Percentiles rank a stretch among this genome's conserved stretches.
Evolutionary conservation across 1,140 invertebrate genomes (phyloP).

Genomic region (Drosophila baimaii): DNA sequence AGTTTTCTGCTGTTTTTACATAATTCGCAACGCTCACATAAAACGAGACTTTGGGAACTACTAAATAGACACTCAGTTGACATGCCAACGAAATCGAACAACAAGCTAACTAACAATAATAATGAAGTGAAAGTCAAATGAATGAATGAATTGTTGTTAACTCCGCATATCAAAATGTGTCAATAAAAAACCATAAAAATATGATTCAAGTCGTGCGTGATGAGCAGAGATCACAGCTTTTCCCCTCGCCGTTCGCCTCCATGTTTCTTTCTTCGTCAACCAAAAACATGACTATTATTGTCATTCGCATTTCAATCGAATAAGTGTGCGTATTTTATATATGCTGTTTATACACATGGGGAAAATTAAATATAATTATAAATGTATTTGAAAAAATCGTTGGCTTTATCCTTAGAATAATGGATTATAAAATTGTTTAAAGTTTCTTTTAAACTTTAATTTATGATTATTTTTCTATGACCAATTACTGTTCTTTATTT

Average conservation of each 20-base stretch:
- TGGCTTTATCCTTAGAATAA: no score
- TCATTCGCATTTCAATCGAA: slow-evolving; percentile 60
- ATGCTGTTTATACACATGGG: neutral
- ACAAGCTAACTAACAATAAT: slow-evolving; percentile 51
- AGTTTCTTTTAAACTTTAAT: neutral
- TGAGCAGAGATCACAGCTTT: slow-evolving; percentile 43
- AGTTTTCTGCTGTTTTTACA: slow-evolving; percentile 44
- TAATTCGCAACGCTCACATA: slow-evolving; percentile 62
- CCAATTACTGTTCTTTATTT: neutral
- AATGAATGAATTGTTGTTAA: slow-evolving; percentile 78
- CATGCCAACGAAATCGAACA: slow-evolving; percentile 28
- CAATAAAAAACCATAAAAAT: slow-evolving; percentile 80
- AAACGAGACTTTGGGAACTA: slow-evolving; percentile 43
- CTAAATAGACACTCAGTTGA: slow-evolving; percentile 51
- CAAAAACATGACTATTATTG: slow-evolving; percentile 68
- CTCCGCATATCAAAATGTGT: slow-evolving; percentile 65
- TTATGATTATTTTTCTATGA: neutral
- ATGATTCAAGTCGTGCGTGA: slow-evolving; percentile 71
- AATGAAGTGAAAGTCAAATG: slow-evolving; percentile 48
- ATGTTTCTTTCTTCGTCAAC: slow-evolving; percentile 35
- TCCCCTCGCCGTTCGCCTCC: neutral
- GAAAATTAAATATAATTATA: neutral
- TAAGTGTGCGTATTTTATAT: neutral
- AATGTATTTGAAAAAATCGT: neutral
- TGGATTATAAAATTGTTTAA: no score